Percentiles rank a stretch among this genome's conserved stretches.
These are phyloP conservation scores for Ichneumoninae sp. DNA, from an alignment of 2,888 invertebrate genomes.

Conservation along the genomic window DNA sequence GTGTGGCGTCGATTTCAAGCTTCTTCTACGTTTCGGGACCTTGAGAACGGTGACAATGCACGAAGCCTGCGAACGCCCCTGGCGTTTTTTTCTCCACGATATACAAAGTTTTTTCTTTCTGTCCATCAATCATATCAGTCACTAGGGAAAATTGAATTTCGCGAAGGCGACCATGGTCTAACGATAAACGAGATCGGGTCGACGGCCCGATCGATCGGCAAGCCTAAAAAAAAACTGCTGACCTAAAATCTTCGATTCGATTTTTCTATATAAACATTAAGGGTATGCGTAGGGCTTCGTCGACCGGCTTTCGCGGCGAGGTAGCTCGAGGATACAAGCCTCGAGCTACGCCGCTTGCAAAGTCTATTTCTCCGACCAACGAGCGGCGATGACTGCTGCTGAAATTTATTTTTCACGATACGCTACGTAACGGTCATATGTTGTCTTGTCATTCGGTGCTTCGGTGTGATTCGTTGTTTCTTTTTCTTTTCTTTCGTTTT, in stretches of 20 bases:
- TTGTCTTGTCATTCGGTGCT: conserved; percentile 16
- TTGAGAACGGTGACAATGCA: conserved; percentile 13
- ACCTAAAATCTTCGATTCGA: conserved; percentile 32
- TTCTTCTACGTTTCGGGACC: conserved; percentile 11
- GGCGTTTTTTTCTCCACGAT: conserved; percentile 24
- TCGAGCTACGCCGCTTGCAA: not conserved
- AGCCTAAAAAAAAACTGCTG: conserved; percentile 46
- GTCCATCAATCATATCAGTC: conserved; percentile 10
- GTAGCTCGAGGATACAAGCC: not conserved
- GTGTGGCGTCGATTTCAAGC: conserved; percentile 24
- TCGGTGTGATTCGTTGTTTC: not conserved
- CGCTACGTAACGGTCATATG: conserved; percentile 2
- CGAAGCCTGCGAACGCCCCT: not conserved
- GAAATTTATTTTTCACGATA: conserved; percentile 5
- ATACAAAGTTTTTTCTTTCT: conserved; percentile 11
- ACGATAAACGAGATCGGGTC: conserved; percentile 4
- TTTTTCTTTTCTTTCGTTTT: not conserved
- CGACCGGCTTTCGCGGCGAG: not conserved
- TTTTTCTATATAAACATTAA: conserved; percentile 25
- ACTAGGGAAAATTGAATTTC: not conserved
- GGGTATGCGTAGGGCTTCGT: not conserved
- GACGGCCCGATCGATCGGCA: conserved; percentile 22
- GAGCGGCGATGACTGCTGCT: not conserved
- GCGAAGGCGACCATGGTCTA: conserved; percentile 8
- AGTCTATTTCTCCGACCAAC: conserved; percentile 9